Conservation (phyloP, 2,797 vertebrate species). For the Gorsachius magnificus region DNA sequence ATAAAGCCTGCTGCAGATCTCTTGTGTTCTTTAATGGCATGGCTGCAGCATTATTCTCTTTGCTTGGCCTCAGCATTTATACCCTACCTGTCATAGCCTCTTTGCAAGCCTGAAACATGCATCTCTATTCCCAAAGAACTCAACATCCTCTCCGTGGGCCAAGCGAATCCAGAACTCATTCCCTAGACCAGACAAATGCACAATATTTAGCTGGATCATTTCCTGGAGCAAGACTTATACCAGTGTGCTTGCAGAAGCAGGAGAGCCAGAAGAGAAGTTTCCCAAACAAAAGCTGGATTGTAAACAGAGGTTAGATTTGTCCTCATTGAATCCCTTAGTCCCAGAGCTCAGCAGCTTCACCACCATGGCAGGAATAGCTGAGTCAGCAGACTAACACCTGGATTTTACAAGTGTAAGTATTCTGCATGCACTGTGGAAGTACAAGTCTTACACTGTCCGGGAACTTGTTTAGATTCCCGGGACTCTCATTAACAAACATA, state of each 20-base stretch:
- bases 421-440: neutral
- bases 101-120: neutral
- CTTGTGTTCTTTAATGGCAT: neutral
- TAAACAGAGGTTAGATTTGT: neutral
- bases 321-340: neutral
- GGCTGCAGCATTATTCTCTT: neutral
- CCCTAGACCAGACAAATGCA: neutral
- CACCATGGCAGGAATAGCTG: fast-evolving
- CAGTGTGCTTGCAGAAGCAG: neutral
- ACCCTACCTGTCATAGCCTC: neutral
- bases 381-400: neutral
- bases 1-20: neutral
- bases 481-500: neutral
- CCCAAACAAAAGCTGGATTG: neutral
- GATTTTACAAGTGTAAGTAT: neutral
- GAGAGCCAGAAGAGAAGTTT: neutral
- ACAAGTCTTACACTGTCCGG: neutral
- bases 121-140: neutral
- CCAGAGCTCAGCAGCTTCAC: neutral
- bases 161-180: neutral
- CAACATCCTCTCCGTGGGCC: neutral
- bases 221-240: neutral
- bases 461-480: neutral
- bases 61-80: neutral
- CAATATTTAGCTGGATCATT: neutral